Evolutionary conservation across 2,888 invertebrate genomes (phyloP), one percentile per base, ranked within the genome.

Genomic region (Amphipoea lucens): DNA sequence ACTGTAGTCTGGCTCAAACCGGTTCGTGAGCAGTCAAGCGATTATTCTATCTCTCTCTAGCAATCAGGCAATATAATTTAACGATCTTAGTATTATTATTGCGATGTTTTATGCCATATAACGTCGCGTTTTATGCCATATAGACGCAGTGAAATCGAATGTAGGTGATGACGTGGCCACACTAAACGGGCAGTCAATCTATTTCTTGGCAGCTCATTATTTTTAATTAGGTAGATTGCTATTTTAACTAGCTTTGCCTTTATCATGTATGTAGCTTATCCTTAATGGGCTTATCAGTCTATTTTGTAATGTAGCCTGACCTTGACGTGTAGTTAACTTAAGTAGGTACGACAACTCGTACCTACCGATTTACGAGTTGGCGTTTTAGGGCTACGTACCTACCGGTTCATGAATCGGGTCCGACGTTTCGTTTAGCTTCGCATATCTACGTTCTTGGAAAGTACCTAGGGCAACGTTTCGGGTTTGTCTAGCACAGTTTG

Each of bases 1-100:
- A 65, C 36, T 14, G 51, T 36, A 63, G 29, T 78, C 78, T 74
- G 78, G 82, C 63, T 74, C 40, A 62, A 84, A 84, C 84, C 82
- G 81, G 88, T 88, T 83, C 40, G 68, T 57, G 68, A 81, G 80
- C 84, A 83, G 82, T 66, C 54, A 78, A 78, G 73, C 82, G 74
- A n/a, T 63, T 69, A 83, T 45, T 72, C 79, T 65, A 29, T 83
- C 82, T 82, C 79, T 57, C 79, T 74, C 79, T 67, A n/a, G 45
- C 66, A 63, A 42, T 48, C 36, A 60, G 45, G 51, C 67, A 65
- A 54, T 79, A 9, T 71, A 42, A 4, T 65, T 17, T 78, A 86
- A 73, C 78, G 71, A 79, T 79, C 74, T 78, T 76, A 76, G 68
- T 74, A 79, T 76, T 76, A 84, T 81, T 85, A 78, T 69, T 66